Evolutionary conservation across 2,888 invertebrate species (phyloP).

Genomic region (Hirtodrosophila alboralis): DNA sequence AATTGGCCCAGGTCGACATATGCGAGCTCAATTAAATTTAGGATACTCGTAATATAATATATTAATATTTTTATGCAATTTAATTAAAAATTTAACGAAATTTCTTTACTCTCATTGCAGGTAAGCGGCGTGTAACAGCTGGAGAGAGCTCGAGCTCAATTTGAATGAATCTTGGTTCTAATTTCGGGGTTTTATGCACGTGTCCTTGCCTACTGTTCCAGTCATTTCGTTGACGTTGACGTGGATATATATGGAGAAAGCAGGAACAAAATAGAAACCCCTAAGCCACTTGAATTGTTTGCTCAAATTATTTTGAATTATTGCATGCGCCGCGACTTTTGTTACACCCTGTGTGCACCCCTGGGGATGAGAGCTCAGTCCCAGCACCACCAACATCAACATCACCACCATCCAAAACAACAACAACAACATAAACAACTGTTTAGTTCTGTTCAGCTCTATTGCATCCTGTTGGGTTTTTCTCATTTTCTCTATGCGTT

Average conservation of each 20-base stretch:
- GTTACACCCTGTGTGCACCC: conserved; percentile 34
- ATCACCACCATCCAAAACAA: conserved; percentile 7
- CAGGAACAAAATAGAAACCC: conserved; percentile 16
- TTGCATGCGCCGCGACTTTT: conserved; percentile 51
- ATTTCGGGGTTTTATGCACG: conserved; percentile 51
- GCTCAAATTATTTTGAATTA: conserved; percentile 71
- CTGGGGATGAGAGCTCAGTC: conserved; percentile 1
- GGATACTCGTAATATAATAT: conserved; percentile 24
- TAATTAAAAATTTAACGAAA: conserved; percentile 44
- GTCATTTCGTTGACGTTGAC: conserved; percentile 36
- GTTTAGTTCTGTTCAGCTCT: conserved; percentile 6
- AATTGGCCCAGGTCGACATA: conserved; percentile 57
- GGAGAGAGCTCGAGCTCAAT: conserved; percentile 26
- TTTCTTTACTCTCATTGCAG: conserved; percentile 50
- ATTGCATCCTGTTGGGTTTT: conserved; percentile 18
- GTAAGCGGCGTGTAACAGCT: conserved; percentile 55
- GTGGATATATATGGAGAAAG: conserved; percentile 3
- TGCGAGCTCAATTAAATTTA: conserved; percentile 45
- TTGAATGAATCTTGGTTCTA: conserved; percentile 17
- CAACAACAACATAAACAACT: conserved; percentile 9
- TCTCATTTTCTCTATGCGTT: conserved; percentile 4
- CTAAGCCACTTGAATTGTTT: conserved; percentile 69
- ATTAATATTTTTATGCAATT: conserved; percentile 38
- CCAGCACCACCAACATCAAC: neutral
- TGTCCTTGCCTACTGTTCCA: conserved; percentile 36